Conservation (phyloP, 2,888 invertebrate genomes). For the Zaprionus bogoriensis region DNA sequence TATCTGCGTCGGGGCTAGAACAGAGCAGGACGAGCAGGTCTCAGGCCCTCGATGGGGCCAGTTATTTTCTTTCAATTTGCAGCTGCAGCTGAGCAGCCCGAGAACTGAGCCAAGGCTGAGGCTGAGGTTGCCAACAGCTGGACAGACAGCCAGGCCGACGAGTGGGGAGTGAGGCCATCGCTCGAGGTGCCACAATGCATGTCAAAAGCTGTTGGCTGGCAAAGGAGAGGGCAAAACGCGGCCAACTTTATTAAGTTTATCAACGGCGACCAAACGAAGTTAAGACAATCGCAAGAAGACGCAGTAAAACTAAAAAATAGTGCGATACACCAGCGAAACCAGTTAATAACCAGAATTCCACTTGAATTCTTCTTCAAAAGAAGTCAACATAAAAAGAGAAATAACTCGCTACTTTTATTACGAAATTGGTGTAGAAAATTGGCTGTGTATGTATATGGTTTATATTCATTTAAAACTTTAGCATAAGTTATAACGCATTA, state of each 20-base stretch:
- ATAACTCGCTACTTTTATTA: no score
- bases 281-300: neutral
- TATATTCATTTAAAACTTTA: no score
- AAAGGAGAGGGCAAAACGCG: neutral
- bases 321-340: no score
- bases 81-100: constrained; percentile 12
- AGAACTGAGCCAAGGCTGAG: constrained; percentile 8
- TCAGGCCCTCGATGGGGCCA: constrained; percentile 34
- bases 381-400: no score
- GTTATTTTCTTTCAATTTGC: constrained; percentile 76
- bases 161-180: neutral
- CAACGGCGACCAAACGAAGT: neutral
- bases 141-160: neutral
- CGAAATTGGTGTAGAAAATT: no score
- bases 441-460: no score
- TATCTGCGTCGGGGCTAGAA: constrained; percentile 52
- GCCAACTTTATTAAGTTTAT: constrained; percentile 2
- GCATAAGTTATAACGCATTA: no score
- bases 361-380: no score
- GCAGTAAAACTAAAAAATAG: no score
- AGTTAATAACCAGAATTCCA: no score
- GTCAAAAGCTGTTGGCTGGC: neutral
- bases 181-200: constrained; percentile 5
- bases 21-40: neutral
- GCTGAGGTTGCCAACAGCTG: neutral